phyloP scores from a whole-genome alignment of 2,113 vertebrate genomes.

The Oostethus manadensis region DNA sequence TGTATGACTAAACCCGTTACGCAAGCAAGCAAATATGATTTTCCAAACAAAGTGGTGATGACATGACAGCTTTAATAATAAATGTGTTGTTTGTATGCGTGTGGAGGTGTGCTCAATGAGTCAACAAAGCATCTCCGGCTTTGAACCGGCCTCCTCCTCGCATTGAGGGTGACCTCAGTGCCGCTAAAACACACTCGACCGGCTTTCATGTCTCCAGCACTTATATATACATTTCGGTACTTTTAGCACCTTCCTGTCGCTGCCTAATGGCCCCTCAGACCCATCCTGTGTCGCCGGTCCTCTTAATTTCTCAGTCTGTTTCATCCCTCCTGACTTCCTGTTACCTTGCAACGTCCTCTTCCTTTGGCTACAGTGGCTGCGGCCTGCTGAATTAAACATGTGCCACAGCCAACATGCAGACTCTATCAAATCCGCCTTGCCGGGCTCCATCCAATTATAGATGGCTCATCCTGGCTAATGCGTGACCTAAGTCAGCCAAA shows the following conservation, averaged over 20 bases:
- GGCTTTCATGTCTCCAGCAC: slow-evolving; percentile 4
- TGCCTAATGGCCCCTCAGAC: slow-evolving; percentile 44
- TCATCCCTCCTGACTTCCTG: slow-evolving; percentile 51
- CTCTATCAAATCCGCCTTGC: slow-evolving; percentile 40
- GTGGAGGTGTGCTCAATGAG: slow-evolving; percentile 18
- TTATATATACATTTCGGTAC: slow-evolving; percentile 32
- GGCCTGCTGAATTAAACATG: slow-evolving; percentile 68
- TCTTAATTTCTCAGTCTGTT: slow-evolving; percentile 39
- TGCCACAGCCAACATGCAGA: slow-evolving; percentile 30
- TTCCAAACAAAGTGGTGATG: slow-evolving; percentile 9
- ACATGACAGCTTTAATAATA: slow-evolving; percentile 32
- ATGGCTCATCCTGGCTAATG: slow-evolving; percentile 60
- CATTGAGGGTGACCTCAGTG: slow-evolving; percentile 59
- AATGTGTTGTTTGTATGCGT: slow-evolving; percentile 9
- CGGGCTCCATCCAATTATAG: slow-evolving; percentile 65
- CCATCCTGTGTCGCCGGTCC: slow-evolving; percentile 33
- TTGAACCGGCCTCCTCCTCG: slow-evolving; percentile 45
- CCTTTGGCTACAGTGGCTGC: slow-evolving; percentile 47
- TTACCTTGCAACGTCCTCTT: slow-evolving; percentile 17
- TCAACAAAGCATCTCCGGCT: slow-evolving; percentile 23
- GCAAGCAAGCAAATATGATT: slow-evolving; percentile 4
- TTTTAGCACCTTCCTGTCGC: slow-evolving; percentile 44
- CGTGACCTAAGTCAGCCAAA: slow-evolving; percentile 51
- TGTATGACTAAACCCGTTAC: not conserved
- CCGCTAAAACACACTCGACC: slow-evolving; percentile 27